Evolutionary conservation across 2,797 vertebrate genomes (phyloP), one percentile per base, ranked within the genome.

Genomic region (Sciurus carolinensis): DNA sequence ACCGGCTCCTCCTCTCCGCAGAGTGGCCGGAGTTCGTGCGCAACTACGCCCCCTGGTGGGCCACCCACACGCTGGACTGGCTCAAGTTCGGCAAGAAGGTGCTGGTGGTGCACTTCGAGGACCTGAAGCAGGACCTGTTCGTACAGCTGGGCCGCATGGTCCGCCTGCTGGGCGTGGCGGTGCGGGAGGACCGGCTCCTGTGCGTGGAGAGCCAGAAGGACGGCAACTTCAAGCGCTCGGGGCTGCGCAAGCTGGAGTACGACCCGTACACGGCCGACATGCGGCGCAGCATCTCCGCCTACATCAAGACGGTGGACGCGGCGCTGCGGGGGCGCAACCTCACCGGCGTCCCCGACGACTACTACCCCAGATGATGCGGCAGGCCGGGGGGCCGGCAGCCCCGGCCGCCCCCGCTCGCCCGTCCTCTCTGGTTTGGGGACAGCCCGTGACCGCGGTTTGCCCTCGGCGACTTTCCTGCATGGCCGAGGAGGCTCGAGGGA

Each of bases 21-120:
- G 99, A 99, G 97, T 99, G 99, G 99, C 99, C 99, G 0, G 99
- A 99, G 97, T 99, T 99, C 0, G 99, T 99, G 96, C 99, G 99
- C 90, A 99, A 99, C 98, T 99, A 99, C 0, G 99, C 99, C 0
- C 99, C 99, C 0, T 99, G 99, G 99, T 99, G 99, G 99, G 99
- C 99, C 0, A 99, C 99, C 0, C 99, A 99, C 98, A 99, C 99
- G 0, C 96, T 99, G 83, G 99, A 99, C 98, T 99, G 99, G 99
- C 98, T 99, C 97, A 99, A 98, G 86, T 99, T 99, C 0, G 99
- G 99, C n/a, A 99, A 98, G 97, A 99, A 97, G 0, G 99, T 99
- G 76, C 99, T 99, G 26, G 99, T 99, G 95, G 99, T 99, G 64
- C 99, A 99, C 96, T 99, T 99, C 0, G 99, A 99, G 98, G 99